These are phyloP conservation scores for Mustelus asterias DNA, from an alignment of 2,113 vertebrate genomes.

Conservation along the genomic window DNA sequence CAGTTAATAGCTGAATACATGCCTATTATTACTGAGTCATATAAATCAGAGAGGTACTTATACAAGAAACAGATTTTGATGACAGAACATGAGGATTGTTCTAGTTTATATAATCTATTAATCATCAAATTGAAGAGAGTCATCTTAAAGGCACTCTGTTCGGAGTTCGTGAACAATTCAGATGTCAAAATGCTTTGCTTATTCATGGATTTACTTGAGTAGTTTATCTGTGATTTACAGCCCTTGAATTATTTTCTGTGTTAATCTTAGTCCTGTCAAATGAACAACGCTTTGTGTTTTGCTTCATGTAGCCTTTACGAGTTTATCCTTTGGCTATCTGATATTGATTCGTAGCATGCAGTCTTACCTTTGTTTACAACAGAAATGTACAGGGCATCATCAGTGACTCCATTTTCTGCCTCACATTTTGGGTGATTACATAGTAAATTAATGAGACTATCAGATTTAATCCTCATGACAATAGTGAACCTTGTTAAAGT, in stretches of 20 bases:
- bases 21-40: conserved; percentile 31
- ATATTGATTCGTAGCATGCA: background rate
- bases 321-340: background rate
- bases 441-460: background rate
- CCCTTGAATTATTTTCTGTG: too few species aligned
- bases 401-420: background rate
- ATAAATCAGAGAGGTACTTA: conserved; percentile 23
- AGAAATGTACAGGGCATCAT: background rate
- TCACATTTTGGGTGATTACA: background rate
- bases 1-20: background rate
- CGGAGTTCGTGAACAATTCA: background rate
- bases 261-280: background rate
- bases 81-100: conserved; percentile 7
- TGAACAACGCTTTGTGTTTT: background rate
- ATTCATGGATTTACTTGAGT: background rate
- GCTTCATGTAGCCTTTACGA: background rate
- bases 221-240: background rate
- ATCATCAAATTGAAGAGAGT: conserved; percentile 13
- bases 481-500: background rate
- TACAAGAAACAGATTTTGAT: background rate
- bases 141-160: background rate
- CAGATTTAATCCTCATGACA: background rate
- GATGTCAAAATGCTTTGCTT: background rate
- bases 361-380: background rate
- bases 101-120: conserved; percentile 10